These are phyloP conservation scores for Dromas ardeola DNA, from an alignment of 2,113 vertebrate species.

Conservation along the genomic window DNA sequence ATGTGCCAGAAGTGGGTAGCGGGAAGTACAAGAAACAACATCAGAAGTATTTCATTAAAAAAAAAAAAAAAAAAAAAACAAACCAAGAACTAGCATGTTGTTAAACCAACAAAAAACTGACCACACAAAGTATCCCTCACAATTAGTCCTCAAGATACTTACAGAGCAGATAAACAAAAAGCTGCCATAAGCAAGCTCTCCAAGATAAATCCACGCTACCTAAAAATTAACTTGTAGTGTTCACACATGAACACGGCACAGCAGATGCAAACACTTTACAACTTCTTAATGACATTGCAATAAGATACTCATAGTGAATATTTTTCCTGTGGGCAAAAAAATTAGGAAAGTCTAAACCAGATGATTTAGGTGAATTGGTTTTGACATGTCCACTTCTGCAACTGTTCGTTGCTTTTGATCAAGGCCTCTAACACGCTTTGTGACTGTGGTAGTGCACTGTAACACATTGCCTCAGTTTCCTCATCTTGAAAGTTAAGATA, in stretches of 20 bases:
- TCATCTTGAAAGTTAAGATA: background rate
- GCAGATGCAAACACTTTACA: background rate
- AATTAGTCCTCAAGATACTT: background rate
- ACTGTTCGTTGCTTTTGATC: background rate
- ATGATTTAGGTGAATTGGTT: background rate
- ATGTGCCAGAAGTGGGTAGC: background rate
- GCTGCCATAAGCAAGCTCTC: background rate
- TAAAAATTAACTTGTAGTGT: background rate
- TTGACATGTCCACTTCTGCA: background rate
- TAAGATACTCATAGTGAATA: accelerated
- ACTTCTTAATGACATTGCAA: background rate
- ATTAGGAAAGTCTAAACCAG: background rate
- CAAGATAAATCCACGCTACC: background rate
- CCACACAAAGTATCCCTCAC: background rate
- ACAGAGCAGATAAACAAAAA: background rate
- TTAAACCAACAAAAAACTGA: background rate
- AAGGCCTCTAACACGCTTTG: background rate
- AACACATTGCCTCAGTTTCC: background rate
- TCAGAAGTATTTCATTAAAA: background rate
- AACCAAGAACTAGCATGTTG: background rate
- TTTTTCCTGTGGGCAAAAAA: background rate
- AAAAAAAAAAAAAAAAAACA: background rate
- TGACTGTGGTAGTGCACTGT: background rate
- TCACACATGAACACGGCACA: background rate
- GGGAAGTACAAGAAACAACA: background rate